phyloP scores from a whole-genome alignment of 2,797 vertebrate species.

The Dallia pectoralis region DNA sequence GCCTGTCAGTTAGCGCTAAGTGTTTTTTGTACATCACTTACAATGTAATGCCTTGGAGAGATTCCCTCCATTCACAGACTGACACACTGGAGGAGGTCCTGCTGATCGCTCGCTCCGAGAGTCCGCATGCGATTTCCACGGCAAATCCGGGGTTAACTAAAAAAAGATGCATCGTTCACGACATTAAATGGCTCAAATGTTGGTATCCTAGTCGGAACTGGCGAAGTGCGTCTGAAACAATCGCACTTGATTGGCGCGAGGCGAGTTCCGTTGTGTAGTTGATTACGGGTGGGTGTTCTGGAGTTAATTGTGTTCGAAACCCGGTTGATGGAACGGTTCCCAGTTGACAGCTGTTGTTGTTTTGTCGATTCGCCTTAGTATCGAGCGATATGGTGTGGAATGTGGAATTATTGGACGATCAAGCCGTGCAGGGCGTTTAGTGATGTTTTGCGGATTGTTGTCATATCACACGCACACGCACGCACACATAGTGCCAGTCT shows the following conservation, averaged over 20 bases:
- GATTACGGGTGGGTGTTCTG: too few species aligned
- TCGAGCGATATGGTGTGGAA: too few species aligned
- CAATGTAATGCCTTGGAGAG: conserved; percentile 1
- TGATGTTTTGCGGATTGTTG: too few species aligned
- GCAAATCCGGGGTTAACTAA: neutral
- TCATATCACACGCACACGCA: too few species aligned
- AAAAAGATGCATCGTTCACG: neutral
- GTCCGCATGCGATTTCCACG: neutral
- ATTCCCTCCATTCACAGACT: neutral
- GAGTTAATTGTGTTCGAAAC: too few species aligned
- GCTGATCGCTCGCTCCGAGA: neutral
- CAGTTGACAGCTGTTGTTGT: too few species aligned
- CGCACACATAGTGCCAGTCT: conserved; percentile 6
- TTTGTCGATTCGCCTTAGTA: too few species aligned
- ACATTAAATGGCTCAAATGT: conserved; percentile 28
- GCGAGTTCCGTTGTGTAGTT: too few species aligned
- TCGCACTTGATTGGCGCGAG: neutral
- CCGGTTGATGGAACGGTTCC: too few species aligned
- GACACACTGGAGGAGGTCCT: neutral
- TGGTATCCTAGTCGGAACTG: conserved; percentile 1
- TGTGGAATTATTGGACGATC: too few species aligned
- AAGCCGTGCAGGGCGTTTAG: too few species aligned
- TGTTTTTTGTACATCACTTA: neutral
- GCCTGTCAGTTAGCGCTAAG: neutral
- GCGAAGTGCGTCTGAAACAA: neutral